Base-by-base conservation (phyloP, 1,140 invertebrate genomes). In the Monochamus saltuarius region DNA sequence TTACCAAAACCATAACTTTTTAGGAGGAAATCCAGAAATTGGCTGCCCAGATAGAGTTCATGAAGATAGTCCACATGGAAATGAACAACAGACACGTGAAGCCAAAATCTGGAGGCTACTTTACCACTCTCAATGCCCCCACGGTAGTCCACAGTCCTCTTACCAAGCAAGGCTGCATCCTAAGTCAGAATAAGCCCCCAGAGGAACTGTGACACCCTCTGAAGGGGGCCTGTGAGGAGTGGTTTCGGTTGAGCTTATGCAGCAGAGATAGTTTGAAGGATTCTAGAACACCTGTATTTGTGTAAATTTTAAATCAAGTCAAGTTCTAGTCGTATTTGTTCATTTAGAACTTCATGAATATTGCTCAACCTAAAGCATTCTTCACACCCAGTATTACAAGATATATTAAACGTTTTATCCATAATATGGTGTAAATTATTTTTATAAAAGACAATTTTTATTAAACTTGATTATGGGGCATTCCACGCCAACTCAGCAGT, bases 11-110 rank as follows among this genome's bases (percentile, higher is more conserved):
- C 34, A 36, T 11, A 29, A 3, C 50, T 54, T 71, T 71, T 6
- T 73, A 92, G 89, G 91, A 94, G 73, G 91, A 95, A 79, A 87
- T 95, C 13, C 92, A 94, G 67, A 94, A 94, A 72, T 75, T 95
- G 60, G 92, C 92, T 0, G 89, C 90, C 9, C 91, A 94, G 77
- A 93, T 95, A 64, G 92, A 95, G 74, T 91, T 92, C 72, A 92
- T 94, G 89, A 94, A 92, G 77, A 93, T 93, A 70, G 90, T 93
- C 7, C 89, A 93, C 65, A 94, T 95, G 92, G 89, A 93, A 74
- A 87, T 92, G 78, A 91, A 94, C 76, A 95, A 95, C 76, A 81
- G 91, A 13, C 92, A 95, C 74, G 75, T 94, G 56, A 90, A 91
- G 67, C 89, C 90, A 42, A 89, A 91, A 68, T 83, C 85, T 3